A percentile compares a stretch with the other conserved stretches of the same genome.
phyloP scores from a whole-genome alignment of 2,797 vertebrate genomes.

The Hozukius guyotensis region DNA sequence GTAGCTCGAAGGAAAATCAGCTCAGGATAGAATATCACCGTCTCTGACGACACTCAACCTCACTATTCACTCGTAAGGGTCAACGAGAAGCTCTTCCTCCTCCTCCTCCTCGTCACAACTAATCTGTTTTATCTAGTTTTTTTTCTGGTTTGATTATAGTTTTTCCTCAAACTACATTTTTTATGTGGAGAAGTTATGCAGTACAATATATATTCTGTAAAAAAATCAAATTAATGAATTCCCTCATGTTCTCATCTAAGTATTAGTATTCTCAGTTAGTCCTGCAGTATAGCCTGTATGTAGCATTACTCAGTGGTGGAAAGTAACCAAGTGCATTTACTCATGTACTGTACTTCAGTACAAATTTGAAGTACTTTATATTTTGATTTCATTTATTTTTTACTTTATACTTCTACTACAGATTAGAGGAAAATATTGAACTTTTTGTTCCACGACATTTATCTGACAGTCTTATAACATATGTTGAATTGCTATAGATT shows the following conservation, averaged over 20 bases:
- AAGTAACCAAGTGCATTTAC: background rate
- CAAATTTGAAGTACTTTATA: too few relatives aligned
- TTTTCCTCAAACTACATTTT: background rate
- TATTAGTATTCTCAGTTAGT: background rate
- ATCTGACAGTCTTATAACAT: too few relatives aligned
- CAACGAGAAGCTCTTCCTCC: background rate
- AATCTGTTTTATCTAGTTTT: background rate
- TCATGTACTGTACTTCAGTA: too few relatives aligned
- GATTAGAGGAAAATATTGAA: background rate
- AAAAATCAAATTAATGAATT: background rate
- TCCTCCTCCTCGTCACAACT: background rate
- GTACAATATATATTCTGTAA: background rate
- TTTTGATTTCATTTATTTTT: too few relatives aligned
- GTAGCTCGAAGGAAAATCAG: conserved; percentile 43
- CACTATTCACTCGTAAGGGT: background rate
- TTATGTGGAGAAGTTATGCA: background rate
- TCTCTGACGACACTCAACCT: conserved; percentile 6
- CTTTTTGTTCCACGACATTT: background rate
- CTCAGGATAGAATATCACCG: conserved; percentile 47
- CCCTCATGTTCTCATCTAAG: background rate
- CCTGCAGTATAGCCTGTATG: background rate
- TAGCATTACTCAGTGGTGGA: background rate
- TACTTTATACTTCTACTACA: background rate
- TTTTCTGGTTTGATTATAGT: background rate
- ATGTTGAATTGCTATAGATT: background rate